Conservation (phyloP, 1,140 invertebrate species). For the Catajapyx aquilonaris region DNA sequence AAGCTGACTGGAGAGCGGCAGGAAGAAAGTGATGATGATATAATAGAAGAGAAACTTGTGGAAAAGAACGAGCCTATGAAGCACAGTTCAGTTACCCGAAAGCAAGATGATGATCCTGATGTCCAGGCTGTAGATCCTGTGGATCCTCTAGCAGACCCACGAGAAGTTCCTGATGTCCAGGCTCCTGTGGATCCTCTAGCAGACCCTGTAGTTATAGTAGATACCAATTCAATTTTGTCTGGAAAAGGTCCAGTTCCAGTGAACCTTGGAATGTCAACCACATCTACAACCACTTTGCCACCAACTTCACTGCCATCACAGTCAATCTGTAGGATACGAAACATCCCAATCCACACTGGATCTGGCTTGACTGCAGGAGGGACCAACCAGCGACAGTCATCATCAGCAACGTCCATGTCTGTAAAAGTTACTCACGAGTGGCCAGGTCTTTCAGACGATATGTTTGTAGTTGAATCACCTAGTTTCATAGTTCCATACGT, state of each 20-base stretch:
- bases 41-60: no score
- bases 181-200: slow-evolving; percentile 21
- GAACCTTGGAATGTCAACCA: slow-evolving; percentile 14
- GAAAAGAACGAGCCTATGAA: no score
- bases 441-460: slow-evolving; percentile 63
- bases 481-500: slow-evolving; percentile 82
- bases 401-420: slow-evolving; percentile 20
- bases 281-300: slow-evolving; percentile 1
- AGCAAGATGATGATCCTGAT: slow-evolving; percentile 33
- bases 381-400: neutral
- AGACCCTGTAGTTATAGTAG: slow-evolving; percentile 45
- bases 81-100: no score
- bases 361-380: no score
- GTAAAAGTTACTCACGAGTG: slow-evolving; percentile 15
- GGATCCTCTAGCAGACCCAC: slow-evolving; percentile 14
- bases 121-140: slow-evolving; percentile 14
- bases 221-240: slow-evolving; percentile 47
- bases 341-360: neutral
- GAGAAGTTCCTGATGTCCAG: slow-evolving; percentile 39
- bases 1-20: no score
- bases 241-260: slow-evolving; percentile 36
- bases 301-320: slow-evolving; percentile 6
- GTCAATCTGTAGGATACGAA: slow-evolving; percentile 1
- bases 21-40: no score
- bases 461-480: slow-evolving; percentile 74